A percentile compares a stretch with the other conserved stretches of the same genome.
These are phyloP conservation scores for Jordanella pulchra DNA, from an alignment of 2,797 vertebrate species.

Conservation along the genomic window DNA sequence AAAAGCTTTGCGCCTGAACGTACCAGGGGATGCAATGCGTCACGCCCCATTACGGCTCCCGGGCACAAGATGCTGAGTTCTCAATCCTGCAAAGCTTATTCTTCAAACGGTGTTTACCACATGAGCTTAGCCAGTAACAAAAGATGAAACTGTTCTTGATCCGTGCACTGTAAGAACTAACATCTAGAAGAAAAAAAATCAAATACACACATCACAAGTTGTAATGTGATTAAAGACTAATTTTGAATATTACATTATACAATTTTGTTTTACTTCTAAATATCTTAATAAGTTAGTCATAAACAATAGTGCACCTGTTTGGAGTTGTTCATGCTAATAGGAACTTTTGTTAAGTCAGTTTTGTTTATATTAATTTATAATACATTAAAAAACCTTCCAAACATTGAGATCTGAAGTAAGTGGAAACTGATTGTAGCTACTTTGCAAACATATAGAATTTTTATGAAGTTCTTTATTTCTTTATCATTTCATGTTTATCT, in stretches of 20 bases:
- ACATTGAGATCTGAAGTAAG: not conserved
- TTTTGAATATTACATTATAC: not conserved
- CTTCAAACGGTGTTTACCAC: conserved; percentile 50
- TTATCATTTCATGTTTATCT: not conserved
- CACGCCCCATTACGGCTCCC: conserved; percentile 59
- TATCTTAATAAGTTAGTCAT: not conserved
- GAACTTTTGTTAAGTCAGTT: not conserved
- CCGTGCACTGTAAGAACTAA: not conserved
- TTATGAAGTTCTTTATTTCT: too few species aligned
- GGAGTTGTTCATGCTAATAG: too few species aligned
- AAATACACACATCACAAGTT: too few species aligned
- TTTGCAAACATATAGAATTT: too few species aligned
- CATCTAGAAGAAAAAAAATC: too few species aligned
- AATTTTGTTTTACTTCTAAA: not conserved
- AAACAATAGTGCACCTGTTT: not conserved
- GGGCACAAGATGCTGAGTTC: conserved; percentile 34
- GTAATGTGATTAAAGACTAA: not conserved
- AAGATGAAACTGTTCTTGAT: conserved; percentile 1
- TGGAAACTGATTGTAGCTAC: not conserved
- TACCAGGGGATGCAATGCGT: conserved; percentile 55
- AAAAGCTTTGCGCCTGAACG: conserved; percentile 46
- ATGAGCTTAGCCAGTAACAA: conserved; percentile 23
- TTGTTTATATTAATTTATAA: not conserved
- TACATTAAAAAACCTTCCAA: not conserved
- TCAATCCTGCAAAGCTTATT: conserved; percentile 30